These are phyloP conservation scores for Eupeodes luniger DNA, from an alignment of 2,888 invertebrate genomes.

Conservation along the genomic window DNA sequence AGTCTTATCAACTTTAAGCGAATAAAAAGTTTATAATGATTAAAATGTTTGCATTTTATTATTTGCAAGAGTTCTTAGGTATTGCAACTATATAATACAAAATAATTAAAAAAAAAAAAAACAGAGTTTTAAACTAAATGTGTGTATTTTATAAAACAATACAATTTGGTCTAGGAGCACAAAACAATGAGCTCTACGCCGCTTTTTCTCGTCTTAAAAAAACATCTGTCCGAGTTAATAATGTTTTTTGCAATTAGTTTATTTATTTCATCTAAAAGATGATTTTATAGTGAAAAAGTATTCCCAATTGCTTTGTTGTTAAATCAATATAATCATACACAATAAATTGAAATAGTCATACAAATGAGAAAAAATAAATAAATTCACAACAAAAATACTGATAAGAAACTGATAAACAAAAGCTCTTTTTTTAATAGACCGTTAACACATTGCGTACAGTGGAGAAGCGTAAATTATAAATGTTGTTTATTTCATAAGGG, in stretches of 20 bases:
- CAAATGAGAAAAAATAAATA: not conserved
- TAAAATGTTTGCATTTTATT: not conserved
- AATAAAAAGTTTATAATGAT: slow-evolving; percentile 3
- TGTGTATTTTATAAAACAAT: not conserved
- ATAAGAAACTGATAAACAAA: slow-evolving; percentile 69
- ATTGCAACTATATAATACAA: not conserved
- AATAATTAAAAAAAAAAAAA: not conserved
- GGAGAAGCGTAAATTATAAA: slow-evolving; percentile 2
- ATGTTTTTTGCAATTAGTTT: not conserved
- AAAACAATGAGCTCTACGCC: not conserved
- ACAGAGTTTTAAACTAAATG: not conserved
- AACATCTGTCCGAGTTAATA: not conserved
- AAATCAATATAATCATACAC: slow-evolving; percentile 1
- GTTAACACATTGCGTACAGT: slow-evolving; percentile 40
- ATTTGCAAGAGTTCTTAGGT: not conserved
- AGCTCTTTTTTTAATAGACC: slow-evolving; percentile 54
- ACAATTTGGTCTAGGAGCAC: not conserved
- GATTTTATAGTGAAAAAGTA: not conserved
- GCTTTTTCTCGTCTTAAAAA: slow-evolving; percentile 5
- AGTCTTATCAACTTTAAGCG: not conserved
- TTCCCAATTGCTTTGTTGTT: slow-evolving; percentile 19
- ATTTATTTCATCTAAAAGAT: not conserved
- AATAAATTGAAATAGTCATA: slow-evolving; percentile 29
- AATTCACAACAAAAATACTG: slow-evolving; percentile 56
- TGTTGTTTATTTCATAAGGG: not conserved